Evolutionary conservation across 2,113 vertebrate genomes (phyloP).

Genomic region (Bos taurus): ARS-UCD2.0 NC_037336.1:88602501-88603000

Average conservation of each 20-base stretch:
- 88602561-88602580: conserved; percentile 39
- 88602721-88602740: not conserved
- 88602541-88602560: conserved; percentile 29
- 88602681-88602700: conserved; percentile 31
- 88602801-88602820: not conserved
- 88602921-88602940: conserved; percentile 87
- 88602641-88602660: not conserved
- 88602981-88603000: conserved; percentile 88
- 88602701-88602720: not conserved
- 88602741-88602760: not conserved
- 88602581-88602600: conserved; percentile 25
- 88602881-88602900: not conserved
- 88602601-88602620: not conserved
- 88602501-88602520: not conserved
- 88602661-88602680: not conserved
- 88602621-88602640: conserved; percentile 1
- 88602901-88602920: conserved; percentile 35
- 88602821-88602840: not conserved
- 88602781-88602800: not conserved
- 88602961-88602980: conserved; percentile 88
- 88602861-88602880: not conserved
- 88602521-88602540: not conserved
- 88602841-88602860: not conserved
- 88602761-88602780: not conserved
- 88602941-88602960: conserved; percentile 89